Base-by-base conservation (phyloP, 92 coral and sea anemone species). In the Pocillopora meandrina region DNA sequence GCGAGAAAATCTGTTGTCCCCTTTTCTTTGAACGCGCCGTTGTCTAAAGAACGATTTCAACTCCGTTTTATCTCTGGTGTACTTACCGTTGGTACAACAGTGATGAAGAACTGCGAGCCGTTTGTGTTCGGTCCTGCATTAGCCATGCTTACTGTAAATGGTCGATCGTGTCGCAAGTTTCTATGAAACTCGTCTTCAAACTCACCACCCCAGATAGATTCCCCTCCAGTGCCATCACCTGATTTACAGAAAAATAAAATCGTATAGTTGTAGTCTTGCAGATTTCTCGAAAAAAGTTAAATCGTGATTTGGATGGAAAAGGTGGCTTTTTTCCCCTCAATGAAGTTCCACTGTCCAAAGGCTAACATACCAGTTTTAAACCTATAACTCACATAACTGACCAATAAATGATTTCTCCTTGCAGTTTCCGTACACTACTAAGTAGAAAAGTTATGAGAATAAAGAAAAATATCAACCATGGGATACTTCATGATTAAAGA, bases 191-290 rank as follows among this genome's bases (percentile, higher is more conserved):
- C 99, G 74, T 96, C 99, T 82, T 94, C 99, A 85, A 96, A 96
- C 68, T 96, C 99, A 7, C 98, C 97, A 5, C 99, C 99, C 99
- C 99, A 96, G 66, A 96, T 96, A 42, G 99, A 96, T 75, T 94
- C 99, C 18, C 99, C 99, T 5, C 99, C 98, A 0, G 99, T 96
- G 17, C 99, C 99, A 85, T 96, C 99, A 36, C 99, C 99, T 96
- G 73, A 47, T 19, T 20, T 42, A 20, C 79, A 2, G 52, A 12
- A 42, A 42, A 42, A 42, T 26, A 42, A 42, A 42, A 3, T 42
- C 52, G 0, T 42, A 42, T 42, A 42, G 52, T 42, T 42, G 8
- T 42, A 3, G 5, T 2, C 52, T 42, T 42, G 52, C 7, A 42
- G 0, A 42, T 0, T 42, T 42, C 52, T 42, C 52, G 5, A 7